phyloP scores from a whole-genome alignment of 2,888 invertebrate genomes.

The Pseudolycoriella hygida region DNA sequence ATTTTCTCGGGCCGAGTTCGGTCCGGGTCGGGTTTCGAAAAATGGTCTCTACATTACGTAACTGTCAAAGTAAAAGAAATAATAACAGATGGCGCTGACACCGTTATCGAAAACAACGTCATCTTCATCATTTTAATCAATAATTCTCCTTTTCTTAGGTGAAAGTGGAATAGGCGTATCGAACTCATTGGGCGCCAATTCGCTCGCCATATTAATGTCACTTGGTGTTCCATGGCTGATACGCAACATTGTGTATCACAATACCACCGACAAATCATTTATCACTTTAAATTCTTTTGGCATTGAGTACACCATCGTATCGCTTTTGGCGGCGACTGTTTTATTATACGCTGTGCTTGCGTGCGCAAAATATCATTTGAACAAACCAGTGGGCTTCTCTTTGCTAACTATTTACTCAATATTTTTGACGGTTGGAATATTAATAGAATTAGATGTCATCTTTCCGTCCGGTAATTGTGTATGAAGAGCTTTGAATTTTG shows the following conservation, averaged over 20 bases:
- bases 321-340: conserved; percentile 54
- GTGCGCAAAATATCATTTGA: conserved; percentile 51
- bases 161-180: conserved; percentile 76
- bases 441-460: conserved; percentile 62
- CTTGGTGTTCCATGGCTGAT: conserved; percentile 75
- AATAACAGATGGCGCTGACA: too few relatives aligned
- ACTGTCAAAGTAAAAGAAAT: too few relatives aligned
- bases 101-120: too few relatives aligned
- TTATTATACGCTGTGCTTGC: conserved; percentile 49
- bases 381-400: conserved; percentile 46
- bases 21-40: too few relatives aligned
- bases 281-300: conserved; percentile 61
- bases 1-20: too few relatives aligned
- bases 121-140: too few relatives aligned
- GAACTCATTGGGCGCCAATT: conserved; percentile 73
- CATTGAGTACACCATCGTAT: conserved; percentile 64
- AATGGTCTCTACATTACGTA: too few relatives aligned
- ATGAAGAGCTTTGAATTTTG: background rate
- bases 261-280: conserved; percentile 24
- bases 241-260: conserved; percentile 40
- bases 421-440: conserved; percentile 57
- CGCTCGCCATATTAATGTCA: conserved; percentile 66
- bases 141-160: conserved; percentile 31
- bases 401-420: conserved; percentile 46
- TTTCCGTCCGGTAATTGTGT: conserved; percentile 20